phyloP scores from a whole-genome alignment of 2,888 invertebrate species.

The Ormyrus labotus region DNA sequence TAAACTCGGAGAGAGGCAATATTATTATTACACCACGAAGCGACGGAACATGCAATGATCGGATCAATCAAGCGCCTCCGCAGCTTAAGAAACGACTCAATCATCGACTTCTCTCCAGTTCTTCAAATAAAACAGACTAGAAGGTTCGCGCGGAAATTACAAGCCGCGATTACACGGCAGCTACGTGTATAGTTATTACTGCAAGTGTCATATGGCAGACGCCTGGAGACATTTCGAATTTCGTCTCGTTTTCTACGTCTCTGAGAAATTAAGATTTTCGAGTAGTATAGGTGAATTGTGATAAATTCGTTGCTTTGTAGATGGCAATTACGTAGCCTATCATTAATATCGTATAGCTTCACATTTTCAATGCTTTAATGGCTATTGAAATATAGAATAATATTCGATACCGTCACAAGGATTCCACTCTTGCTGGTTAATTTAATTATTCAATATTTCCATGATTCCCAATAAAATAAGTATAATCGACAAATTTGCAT shows the following conservation, averaged over 20 bases:
- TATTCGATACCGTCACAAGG: no score
- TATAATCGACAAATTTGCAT: no score
- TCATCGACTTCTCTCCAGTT: slow-evolving; percentile 28
- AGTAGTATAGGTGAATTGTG: no score
- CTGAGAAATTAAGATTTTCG: no score
- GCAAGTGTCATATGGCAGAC: slow-evolving; percentile 36
- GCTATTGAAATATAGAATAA: no score
- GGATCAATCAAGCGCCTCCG: slow-evolving; percentile 51
- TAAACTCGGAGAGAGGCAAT: slow-evolving; percentile 19
- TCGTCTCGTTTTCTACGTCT: neutral
- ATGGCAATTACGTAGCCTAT: no score
- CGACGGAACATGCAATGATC: slow-evolving; percentile 49
- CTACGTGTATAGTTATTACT: neutral
- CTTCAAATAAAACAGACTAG: slow-evolving; percentile 43
- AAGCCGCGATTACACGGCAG: neutral
- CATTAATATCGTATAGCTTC: no score
- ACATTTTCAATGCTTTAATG: no score
- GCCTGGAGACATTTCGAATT: neutral
- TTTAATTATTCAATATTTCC: no score
- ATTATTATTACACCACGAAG: slow-evolving; percentile 42
- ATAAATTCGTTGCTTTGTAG: no score
- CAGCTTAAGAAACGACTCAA: slow-evolving; percentile 52
- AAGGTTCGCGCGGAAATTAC: slow-evolving; percentile 43
- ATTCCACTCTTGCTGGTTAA: no score
- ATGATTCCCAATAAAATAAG: no score